phyloP scores from a whole-genome alignment of 1,140 invertebrate species.

The Drosophila repleta region DNA sequence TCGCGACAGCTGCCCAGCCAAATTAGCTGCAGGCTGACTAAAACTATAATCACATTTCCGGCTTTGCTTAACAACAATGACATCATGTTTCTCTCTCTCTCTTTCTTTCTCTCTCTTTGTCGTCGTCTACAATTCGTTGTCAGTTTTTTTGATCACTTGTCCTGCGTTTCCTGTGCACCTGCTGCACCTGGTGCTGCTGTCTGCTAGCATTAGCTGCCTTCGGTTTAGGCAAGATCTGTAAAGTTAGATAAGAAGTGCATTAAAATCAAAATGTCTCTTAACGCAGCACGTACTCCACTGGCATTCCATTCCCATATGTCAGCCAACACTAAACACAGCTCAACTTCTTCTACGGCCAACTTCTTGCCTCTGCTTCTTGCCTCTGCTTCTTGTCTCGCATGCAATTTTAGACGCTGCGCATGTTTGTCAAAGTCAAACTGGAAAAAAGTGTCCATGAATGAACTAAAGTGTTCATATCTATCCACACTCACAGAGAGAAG shows the following conservation, averaged over 20 bases:
- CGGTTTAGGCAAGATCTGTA: slow-evolving; percentile 60
- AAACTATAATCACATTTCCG: slow-evolving; percentile 70
- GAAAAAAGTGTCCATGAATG: slow-evolving; percentile 63
- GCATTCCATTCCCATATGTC: slow-evolving; percentile 29
- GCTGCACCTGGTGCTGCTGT: slow-evolving; percentile 49
- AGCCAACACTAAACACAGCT: background rate
- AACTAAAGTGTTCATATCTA: slow-evolving; percentile 75
- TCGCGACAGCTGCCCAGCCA: slow-evolving; percentile 50
- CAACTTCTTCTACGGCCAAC: background rate
- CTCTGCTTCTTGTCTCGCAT: slow-evolving; percentile 52
- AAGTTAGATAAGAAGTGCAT: slow-evolving; percentile 68
- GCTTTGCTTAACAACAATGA: slow-evolving; percentile 55
- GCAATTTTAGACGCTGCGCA: slow-evolving; percentile 44
- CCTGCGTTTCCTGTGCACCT: slow-evolving; percentile 60
- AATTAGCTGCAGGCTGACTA: slow-evolving; percentile 63
- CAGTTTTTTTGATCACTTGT: slow-evolving; percentile 17
- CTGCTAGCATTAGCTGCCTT: slow-evolving; percentile 69
- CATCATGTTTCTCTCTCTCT: slow-evolving; percentile 40
- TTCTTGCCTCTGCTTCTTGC: background rate
- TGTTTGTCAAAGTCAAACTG: slow-evolving; percentile 53
- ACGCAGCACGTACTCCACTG: slow-evolving; percentile 13
- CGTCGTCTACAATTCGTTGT: slow-evolving; percentile 11
- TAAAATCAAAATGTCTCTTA: slow-evolving; percentile 42
- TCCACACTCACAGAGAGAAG: slow-evolving; percentile 2
- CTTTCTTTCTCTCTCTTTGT: slow-evolving; percentile 11